These are phyloP conservation scores for Proterorhinus semilunaris DNA, from an alignment of 2,113 vertebrate genomes.

Conservation along the genomic window DNA sequence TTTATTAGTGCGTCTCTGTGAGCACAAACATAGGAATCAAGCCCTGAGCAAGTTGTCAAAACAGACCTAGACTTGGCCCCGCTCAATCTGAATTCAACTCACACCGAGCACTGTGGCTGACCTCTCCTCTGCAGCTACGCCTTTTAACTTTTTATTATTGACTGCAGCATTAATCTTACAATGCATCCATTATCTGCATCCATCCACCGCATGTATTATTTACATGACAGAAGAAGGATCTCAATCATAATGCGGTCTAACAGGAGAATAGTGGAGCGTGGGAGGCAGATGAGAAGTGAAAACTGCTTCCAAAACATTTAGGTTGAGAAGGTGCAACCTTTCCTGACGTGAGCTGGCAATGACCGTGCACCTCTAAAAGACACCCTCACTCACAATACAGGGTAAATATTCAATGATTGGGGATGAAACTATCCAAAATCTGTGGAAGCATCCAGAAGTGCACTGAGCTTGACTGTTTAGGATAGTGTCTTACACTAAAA, in stretches of 20 bases:
- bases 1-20: background rate
- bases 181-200: background rate
- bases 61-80: background rate
- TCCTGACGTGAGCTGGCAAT: too few relatives aligned
- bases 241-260: background rate
- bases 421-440: too few relatives aligned
- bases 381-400: too few relatives aligned
- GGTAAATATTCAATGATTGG: too few relatives aligned
- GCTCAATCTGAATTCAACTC: background rate
- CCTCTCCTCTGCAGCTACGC: slow-evolving; percentile 1
- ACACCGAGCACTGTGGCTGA: background rate
- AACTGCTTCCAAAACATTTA: background rate
- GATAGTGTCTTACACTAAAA: too few relatives aligned
- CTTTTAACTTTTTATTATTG: slow-evolving; percentile 8
- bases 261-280: background rate
- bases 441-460: too few relatives aligned
- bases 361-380: too few relatives aligned
- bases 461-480: too few relatives aligned
- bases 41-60: slow-evolving; percentile 13
- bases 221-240: background rate
- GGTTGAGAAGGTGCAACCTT: too few relatives aligned
- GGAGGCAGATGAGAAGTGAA: background rate
- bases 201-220: background rate
- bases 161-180: background rate
- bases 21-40: slow-evolving; percentile 4